Evolutionary conservation across 2,888 invertebrate genomes (phyloP), one percentile per base, ranked within the genome.

Genomic region (Formica aserva): DNA sequence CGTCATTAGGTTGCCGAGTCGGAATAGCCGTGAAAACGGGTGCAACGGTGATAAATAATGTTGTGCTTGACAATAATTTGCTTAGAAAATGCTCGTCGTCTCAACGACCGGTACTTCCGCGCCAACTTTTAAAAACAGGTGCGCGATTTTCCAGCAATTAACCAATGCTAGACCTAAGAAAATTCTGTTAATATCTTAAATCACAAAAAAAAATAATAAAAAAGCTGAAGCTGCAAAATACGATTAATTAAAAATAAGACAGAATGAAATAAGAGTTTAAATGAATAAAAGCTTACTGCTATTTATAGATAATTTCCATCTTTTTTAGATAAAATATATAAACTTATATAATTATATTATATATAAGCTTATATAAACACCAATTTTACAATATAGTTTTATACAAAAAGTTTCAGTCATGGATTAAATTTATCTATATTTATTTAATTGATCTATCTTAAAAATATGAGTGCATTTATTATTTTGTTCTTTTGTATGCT

Each of bases 121-220:
- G 52, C 15, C 22, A 55, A 55, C 67, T 83, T 83, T 83, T 83
- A 78, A 45, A 82, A 82, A 82, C 77, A 67, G 62, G 62, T 69
- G 78, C 67, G 38, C 82, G 62, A 78, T 83, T 83, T 83, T 83
- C 69, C 82, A 78, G 38, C 69, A 67, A 67, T 78, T 83, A 82
- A 77, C 77, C 41, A 65, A 77, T 76, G 55, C 38, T 65, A 41
- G 63, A 65, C 41, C 2, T 2, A 18, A 15, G 45, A 45, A 29
- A 9, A 3, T 38, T 66, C 9, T 41, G 8, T n/a, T 26, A 26
- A 26, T 26, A 26, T 26, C 26, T 8, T 15, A 41, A 69, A n/a
- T 67, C 13, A 29, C 6, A 67, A 11, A 29, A 48, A 3, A 11
- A 67, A 26, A 8, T 41, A 11, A 18, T 18, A 48, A 52, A 48